Percentiles rank a stretch among this genome's conserved stretches.
These are phyloP conservation scores for Gymnocypris eckloni DNA, from an alignment of 2,797 vertebrate genomes.

Conservation along the genomic window DNA sequence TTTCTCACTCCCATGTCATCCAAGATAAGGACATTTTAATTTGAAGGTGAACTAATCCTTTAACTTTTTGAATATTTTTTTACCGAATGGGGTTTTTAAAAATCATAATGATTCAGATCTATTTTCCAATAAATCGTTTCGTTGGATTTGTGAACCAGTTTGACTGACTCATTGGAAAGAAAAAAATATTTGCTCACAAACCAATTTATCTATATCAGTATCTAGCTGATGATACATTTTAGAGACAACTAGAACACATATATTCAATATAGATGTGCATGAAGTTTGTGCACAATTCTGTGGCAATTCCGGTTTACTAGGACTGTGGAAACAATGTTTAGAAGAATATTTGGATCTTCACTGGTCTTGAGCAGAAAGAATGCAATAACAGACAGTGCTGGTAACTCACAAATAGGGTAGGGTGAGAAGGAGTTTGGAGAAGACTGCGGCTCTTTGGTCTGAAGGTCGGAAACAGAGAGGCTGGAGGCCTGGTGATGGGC, in stretches of 20 bases:
- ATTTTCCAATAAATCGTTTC: no score
- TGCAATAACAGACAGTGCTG: neutral
- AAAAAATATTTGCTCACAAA: neutral
- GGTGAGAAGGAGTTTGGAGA: slow-evolving; percentile 92
- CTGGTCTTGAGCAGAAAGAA: neutral
- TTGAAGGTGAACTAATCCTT: no score
- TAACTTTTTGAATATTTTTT: neutral
- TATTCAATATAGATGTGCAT: neutral
- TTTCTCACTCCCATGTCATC: no score
- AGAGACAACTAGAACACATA: neutral
- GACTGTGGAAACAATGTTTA: neutral
- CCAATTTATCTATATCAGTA: neutral
- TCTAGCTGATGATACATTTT: neutral
- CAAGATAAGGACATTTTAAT: no score
- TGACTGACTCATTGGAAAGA: neutral
- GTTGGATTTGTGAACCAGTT: neutral
- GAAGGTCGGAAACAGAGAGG: slow-evolving; percentile 92
- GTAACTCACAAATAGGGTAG: slow-evolving; percentile 90
- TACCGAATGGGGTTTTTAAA: neutral
- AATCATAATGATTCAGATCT: neutral
- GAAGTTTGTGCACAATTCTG: neutral
- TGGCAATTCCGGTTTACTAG: neutral
- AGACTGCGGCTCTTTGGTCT: slow-evolving; percentile 98
- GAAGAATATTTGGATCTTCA: neutral
- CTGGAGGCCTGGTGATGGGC: slow-evolving; percentile 87